phyloP scores from a whole-genome alignment of 2,888 invertebrate genomes.

The Mantis religiosa region DNA sequence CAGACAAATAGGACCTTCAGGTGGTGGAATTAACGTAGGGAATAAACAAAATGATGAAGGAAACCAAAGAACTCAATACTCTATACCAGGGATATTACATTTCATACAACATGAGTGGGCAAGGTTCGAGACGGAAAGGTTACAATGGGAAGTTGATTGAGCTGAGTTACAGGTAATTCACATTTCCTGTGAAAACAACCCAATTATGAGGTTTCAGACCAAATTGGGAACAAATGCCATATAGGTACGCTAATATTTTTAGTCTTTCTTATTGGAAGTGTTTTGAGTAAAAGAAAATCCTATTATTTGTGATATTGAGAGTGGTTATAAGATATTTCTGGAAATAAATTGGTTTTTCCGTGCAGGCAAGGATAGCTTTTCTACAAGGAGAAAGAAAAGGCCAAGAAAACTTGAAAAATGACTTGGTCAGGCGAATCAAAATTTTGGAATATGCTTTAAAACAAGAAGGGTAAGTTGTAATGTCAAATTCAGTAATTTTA shows the following conservation, averaged over 20 bases:
- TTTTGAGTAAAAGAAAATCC: background rate
- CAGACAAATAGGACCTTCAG: constrained; percentile 44
- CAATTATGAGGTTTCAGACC: background rate
- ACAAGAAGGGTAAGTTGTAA: constrained; percentile 73
- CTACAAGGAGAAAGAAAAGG: constrained; percentile 98
- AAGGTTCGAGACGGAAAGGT: constrained; percentile 97
- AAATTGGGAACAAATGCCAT: background rate
- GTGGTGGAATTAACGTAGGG: constrained; percentile 37
- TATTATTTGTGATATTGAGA: background rate
- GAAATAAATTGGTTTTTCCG: constrained; percentile 30
- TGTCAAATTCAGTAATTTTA: too few species aligned
- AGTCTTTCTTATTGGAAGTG: background rate
- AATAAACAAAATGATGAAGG: constrained; percentile 39
- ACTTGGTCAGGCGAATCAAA: constrained; percentile 96
- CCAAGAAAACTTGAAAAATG: constrained; percentile 98
- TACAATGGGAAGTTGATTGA: constrained; percentile 99
- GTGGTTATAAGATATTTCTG: background rate
- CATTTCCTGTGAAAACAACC: background rate
- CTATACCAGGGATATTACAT: constrained; percentile 98
- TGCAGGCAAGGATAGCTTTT: constrained; percentile 95
- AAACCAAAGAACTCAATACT: constrained; percentile 74
- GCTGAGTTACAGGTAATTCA: constrained; percentile 89
- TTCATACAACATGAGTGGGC: constrained; percentile 99
- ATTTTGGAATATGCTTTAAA: constrained; percentile 98
- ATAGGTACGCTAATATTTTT: background rate